Evolutionary conservation across 2,797 vertebrate genomes (phyloP).

Genomic region (Sus cebifrons): DNA sequence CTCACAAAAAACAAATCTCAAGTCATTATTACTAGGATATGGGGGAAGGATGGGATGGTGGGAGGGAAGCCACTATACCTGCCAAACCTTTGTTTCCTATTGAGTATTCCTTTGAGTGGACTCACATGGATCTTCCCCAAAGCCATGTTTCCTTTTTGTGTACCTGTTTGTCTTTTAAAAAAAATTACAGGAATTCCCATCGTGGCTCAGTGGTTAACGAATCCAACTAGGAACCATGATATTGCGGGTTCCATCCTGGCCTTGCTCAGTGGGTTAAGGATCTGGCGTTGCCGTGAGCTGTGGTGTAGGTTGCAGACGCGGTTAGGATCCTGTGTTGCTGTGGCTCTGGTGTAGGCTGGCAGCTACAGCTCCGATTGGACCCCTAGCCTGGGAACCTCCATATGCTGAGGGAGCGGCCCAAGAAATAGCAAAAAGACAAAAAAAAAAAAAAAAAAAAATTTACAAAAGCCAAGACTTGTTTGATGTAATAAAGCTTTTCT

Average conservation of each 20-base stretch:
- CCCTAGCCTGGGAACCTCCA: too few relatives aligned
- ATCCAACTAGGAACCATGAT: too few relatives aligned
- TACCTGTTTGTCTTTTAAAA: neutral
- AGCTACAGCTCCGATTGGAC: too few relatives aligned
- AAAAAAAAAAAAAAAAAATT: neutral
- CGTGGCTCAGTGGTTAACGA: too few relatives aligned
- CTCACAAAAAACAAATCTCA: neutral
- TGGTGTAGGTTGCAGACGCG: too few relatives aligned
- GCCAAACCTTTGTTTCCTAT: neutral
- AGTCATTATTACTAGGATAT: neutral
- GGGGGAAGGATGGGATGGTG: neutral
- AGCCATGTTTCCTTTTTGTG: neutral
- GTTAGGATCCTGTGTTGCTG: too few relatives aligned
- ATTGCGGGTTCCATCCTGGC: too few relatives aligned
- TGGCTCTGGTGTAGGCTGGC: too few relatives aligned
- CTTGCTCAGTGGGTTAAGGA: too few relatives aligned
- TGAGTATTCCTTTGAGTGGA: neutral
- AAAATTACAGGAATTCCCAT: too few relatives aligned
- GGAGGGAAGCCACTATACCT: neutral
- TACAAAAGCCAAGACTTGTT: neutral
- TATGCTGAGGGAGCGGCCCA: too few relatives aligned
- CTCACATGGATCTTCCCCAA: neutral
- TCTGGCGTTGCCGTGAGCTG: too few relatives aligned
- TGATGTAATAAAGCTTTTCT: conserved; percentile 29
- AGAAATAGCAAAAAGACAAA: neutral